phyloP scores from a whole-genome alignment of 2,888 invertebrate genomes.

The Glyphotaelius pellucidus region DNA sequence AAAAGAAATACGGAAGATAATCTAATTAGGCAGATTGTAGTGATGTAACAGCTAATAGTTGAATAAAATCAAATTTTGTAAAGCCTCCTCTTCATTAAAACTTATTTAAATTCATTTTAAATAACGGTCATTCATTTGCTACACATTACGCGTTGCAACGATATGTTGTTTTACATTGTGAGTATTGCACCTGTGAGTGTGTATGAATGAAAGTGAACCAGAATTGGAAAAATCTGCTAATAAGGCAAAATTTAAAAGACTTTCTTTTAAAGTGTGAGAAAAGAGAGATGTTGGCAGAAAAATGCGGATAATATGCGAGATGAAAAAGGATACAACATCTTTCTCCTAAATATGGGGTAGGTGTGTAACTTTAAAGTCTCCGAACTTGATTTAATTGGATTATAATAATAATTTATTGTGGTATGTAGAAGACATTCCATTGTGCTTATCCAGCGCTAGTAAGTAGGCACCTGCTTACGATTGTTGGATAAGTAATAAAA shows the following conservation, averaged over 20 bases:
- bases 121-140: neutral
- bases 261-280: neutral
- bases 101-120: too few relatives aligned
- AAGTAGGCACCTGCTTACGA: neutral
- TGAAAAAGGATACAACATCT: neutral
- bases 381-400: neutral
- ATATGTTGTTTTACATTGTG: neutral
- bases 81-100: neutral
- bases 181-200: neutral
- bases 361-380: neutral
- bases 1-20: neutral
- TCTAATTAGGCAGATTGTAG: neutral
- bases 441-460: too few relatives aligned
- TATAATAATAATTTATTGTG: neutral
- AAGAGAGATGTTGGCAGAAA: neutral
- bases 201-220: neutral
- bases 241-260: neutral
- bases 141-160: neutral
- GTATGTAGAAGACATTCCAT: neutral
- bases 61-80: neutral
- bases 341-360: neutral
- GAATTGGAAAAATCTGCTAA: neutral
- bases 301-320: neutral
- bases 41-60: neutral
- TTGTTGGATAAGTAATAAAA: neutral